These are phyloP conservation scores for Lytechinus variegatus DNA, from an alignment of 35 echinoderm and acorn worm species.

Conservation along the genomic window DNA sequence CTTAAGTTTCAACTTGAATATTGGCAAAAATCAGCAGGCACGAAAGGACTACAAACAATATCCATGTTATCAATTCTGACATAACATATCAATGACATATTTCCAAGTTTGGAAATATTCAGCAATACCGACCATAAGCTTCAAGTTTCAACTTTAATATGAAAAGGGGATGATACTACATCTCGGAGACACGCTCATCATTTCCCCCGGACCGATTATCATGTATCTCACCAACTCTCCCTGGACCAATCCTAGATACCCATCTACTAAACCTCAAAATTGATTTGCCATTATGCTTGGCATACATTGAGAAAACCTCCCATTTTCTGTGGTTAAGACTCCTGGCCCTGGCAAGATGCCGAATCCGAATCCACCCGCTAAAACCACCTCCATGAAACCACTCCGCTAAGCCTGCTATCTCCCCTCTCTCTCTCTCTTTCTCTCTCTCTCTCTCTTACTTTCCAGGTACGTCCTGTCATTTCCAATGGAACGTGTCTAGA, in stretches of 20 bases:
- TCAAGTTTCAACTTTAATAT: no score
- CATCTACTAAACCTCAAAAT: background rate
- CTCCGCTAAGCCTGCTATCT: no score
- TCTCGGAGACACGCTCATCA: background rate
- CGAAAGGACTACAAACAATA: no score
- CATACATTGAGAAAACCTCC: background rate
- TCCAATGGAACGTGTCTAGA: background rate
- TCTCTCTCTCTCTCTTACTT: background rate
- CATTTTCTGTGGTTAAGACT: background rate
- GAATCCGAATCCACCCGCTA: background rate
- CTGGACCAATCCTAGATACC: background rate
- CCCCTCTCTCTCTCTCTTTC: no score
- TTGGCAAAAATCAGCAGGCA: no score
- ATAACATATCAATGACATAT: no score
- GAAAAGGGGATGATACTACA: background rate
- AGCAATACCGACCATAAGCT: no score
- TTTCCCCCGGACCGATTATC: background rate
- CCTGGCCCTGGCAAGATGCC: background rate
- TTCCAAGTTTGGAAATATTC: no score
- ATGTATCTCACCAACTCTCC: background rate
- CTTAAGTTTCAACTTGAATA: no score
- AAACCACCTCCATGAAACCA: background rate
- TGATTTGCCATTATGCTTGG: constrained; percentile 2
- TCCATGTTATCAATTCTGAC: no score
- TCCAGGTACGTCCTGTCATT: background rate